These are phyloP conservation scores for Tetramorium simillimum DNA, from an alignment of 1,140 invertebrate species.

Conservation along the genomic window DNA sequence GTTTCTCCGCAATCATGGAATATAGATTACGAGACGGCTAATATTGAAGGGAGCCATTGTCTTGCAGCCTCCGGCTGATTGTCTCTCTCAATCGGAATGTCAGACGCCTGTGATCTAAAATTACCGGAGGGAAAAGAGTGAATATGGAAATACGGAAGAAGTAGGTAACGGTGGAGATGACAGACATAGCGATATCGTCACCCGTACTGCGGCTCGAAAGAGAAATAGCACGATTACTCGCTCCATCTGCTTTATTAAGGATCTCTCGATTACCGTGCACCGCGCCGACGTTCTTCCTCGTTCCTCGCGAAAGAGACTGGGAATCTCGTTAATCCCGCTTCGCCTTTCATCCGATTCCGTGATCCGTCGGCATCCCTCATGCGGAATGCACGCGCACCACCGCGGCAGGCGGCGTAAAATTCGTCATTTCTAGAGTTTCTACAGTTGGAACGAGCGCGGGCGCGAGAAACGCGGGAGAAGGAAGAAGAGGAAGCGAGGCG, in stretches of 20 bases:
- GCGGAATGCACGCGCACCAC: constrained; percentile 13
- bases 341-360: constrained; percentile 32
- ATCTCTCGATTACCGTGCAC: constrained; percentile 1
- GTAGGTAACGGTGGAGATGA: not conserved
- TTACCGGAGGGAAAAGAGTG: constrained; percentile 5
- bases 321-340: constrained; percentile 32
- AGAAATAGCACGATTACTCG: constrained; percentile 39
- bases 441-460: not conserved
- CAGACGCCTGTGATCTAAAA: constrained; percentile 14
- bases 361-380: constrained; percentile 23
- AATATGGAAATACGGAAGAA: constrained; percentile 24
- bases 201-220: not conserved
- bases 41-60: constrained; percentile 27
- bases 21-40: constrained; percentile 18
- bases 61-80: not conserved
- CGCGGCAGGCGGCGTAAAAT: constrained; percentile 9
- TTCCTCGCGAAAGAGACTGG: not conserved
- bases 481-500: constrained; percentile 61
- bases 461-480: constrained; percentile 46
- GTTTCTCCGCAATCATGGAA: constrained; percentile 11
- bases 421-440: constrained; percentile 24
- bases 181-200: constrained; percentile 10
- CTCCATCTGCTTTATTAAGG: constrained; percentile 52
- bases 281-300: not conserved
- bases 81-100: constrained; percentile 19